phyloP scores from a whole-genome alignment of 2,797 vertebrate genomes.

The Chloroceryle amazona region DNA sequence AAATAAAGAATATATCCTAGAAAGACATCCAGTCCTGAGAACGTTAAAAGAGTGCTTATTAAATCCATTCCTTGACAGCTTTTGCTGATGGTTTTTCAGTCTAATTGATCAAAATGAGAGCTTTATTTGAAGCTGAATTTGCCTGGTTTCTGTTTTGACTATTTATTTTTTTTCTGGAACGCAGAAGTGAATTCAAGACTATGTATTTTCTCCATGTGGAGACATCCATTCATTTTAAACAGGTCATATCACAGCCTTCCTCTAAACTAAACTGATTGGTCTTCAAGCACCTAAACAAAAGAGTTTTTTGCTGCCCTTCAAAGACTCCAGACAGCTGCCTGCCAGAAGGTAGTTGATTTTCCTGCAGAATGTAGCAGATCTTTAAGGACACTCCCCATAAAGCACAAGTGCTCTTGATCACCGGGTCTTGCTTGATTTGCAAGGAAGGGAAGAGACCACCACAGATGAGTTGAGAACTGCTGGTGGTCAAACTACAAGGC shows the following conservation, averaged over 20 bases:
- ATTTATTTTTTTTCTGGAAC: not conserved
- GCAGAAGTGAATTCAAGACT: not conserved
- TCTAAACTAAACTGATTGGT: not conserved
- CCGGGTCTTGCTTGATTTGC: no score
- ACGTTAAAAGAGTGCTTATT: not conserved
- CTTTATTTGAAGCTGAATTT: not conserved
- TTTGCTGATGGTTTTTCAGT: not conserved
- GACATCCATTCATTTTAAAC: not conserved
- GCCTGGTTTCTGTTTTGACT: not conserved
- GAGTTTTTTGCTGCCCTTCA: not conserved
- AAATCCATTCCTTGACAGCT: not conserved
- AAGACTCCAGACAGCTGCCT: no score
- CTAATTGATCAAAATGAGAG: not conserved
- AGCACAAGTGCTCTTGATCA: no score
- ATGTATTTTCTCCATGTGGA: not conserved
- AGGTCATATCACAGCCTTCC: not conserved
- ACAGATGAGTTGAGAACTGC: no score
- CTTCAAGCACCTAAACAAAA: not conserved
- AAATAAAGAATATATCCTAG: conserved; percentile 7
- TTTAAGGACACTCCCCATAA: no score
- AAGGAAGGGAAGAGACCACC: no score
- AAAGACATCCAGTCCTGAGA: not conserved
- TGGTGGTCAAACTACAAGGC: no score
- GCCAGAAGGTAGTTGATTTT: not conserved
- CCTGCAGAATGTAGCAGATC: not conserved